A percentile compares a stretch with the other conserved stretches of the same genome.
These are phyloP conservation scores for Thamnaconus septentrionalis DNA, from an alignment of 2,113 vertebrate genomes.

Conservation along the genomic window DNA sequence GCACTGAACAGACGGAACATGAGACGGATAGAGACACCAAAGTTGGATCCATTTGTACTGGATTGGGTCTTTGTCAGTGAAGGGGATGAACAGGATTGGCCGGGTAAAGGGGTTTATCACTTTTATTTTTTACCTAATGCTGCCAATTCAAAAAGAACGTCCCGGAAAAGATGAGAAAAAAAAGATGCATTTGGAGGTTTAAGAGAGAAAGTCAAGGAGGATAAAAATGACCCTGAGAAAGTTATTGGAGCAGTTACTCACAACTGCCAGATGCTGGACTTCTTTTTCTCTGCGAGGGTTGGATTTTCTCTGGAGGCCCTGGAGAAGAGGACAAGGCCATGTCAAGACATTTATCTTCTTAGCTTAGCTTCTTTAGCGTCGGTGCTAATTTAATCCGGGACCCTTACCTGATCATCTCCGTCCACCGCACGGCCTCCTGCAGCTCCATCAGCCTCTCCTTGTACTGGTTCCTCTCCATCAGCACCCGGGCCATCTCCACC, in stretches of 20 bases:
- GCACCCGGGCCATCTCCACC: constrained; percentile 95
- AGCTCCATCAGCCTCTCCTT: constrained; percentile 98
- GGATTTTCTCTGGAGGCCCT: constrained; percentile 98
- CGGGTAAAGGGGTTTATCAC: constrained; percentile 24
- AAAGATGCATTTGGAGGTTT: constrained; percentile 38
- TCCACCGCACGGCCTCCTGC: constrained; percentile 97
- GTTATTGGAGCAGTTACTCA: constrained; percentile 70
- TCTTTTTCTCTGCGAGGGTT: constrained; percentile 92
- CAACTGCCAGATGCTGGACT: constrained; percentile 99
- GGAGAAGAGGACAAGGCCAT: constrained; percentile 22
- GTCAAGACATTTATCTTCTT: not conserved
- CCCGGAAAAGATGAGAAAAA: constrained; percentile 41
- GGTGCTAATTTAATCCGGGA: not conserved
- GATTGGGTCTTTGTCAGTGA: constrained; percentile 23
- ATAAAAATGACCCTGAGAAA: not conserved
- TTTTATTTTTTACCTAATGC: constrained; percentile 66
- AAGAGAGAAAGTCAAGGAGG: not conserved
- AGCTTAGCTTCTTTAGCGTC: not conserved
- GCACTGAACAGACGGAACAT: constrained; percentile 27
- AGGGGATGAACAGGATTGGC: constrained; percentile 38
- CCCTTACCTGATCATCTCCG: constrained; percentile 94
- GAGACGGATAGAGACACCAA: constrained; percentile 36
- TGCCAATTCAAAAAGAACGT: constrained; percentile 60
- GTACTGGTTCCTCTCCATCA: constrained; percentile 99
- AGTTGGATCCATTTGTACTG: constrained; percentile 28